Base-by-base conservation (phyloP, 2,888 invertebrate species). In the Amblyteles armatorius region DNA sequence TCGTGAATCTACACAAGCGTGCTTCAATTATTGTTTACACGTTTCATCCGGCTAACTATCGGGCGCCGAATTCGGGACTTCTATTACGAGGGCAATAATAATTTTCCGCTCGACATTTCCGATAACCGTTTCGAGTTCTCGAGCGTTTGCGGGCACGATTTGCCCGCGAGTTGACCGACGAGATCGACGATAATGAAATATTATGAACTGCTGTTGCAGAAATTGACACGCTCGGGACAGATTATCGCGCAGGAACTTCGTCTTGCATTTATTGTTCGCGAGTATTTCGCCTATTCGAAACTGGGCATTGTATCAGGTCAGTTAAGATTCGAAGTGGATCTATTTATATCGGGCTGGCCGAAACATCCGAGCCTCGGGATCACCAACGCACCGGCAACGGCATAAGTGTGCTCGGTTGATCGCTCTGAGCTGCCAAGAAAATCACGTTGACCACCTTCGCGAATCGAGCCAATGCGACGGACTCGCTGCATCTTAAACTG, bases 261-360 rank as follows among this genome's bases (percentile, higher is more conserved):
- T 1, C 3, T 11, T 6, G 9, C 13, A 44, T 68, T 44, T 22
- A n/a, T 68, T 60, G 26, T 60, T 60, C 50, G 29, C 2, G n/a
- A 52, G 19, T 33, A 52, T 71, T n/a, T 33, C 7, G 9, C 19
- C 40, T 9, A 60, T 73, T 29, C 26, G 60, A 73, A 26, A 60
- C n/a, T 11, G 29, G 33, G 60, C 73, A 73, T 73, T 73, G 73
- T 73, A 73, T 73, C 73, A 48, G 60, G 60, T 73, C 73, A 73
- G 73, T 73, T 44, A 73, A 44, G 73, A 73, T 40, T 73, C 26
- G 73, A 60, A 73, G 73, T 60, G 22, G 57, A n/a, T 73, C 73
- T 73, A 73, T 73, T 73, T 73, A 60, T 73, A 73, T 22, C 3
- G 26, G 9, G 7, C 60, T 60, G 48, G 73, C 60, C 36, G 60